Base-by-base conservation (phyloP, 2,797 vertebrate species). In the Lacerta viridis region DNA sequence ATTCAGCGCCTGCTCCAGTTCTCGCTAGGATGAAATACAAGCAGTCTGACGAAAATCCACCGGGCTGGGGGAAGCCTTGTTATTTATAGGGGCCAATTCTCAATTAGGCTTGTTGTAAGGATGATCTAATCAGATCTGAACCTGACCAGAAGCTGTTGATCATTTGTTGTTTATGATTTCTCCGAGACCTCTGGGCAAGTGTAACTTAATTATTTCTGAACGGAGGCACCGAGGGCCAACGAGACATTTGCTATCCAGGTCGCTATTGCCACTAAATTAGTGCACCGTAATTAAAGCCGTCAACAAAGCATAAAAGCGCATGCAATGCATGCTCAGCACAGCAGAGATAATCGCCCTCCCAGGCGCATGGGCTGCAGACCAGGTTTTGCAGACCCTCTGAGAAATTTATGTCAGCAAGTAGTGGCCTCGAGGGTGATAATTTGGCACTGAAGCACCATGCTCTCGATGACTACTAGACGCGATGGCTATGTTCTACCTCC, bases 91-190 rank as follows among this genome's bases (percentile, higher is more conserved):
- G 72, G 83, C 74, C 85, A 83, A 86, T 33, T 92, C 84, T 46
- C 83, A 92, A 89, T 90, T 80, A 90, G 29, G 25, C 84, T 86
- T 55, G 76, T 88, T 86, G 86, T 43, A 83, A 78, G 68, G 20
- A 10, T 79, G 82, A 91, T 89, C 87, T 89, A 84, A 92, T 88
- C 83, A 83, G 20, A 23, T 68, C 3, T 1, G 72, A 82, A 91
- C 72, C 86, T 89, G 85, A 78, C 88, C 89, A 43, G 64, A 74
- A 93, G 84, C 71, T 91, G 59, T 64, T 1, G 7, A 39, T 89
- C 86, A 93, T 85, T 83, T 88, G 92, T 87, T 91, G 86, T 89
- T 91, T 83, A 87, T 50, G 25, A 46, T 89, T 91, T 93, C 89
- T 87, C 39, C 27, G 84, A 59, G 84, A 72, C 0, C 0, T 85